phyloP scores from a whole-genome alignment of 2,797 vertebrate species.

The Anguilla pacifica region DNA sequence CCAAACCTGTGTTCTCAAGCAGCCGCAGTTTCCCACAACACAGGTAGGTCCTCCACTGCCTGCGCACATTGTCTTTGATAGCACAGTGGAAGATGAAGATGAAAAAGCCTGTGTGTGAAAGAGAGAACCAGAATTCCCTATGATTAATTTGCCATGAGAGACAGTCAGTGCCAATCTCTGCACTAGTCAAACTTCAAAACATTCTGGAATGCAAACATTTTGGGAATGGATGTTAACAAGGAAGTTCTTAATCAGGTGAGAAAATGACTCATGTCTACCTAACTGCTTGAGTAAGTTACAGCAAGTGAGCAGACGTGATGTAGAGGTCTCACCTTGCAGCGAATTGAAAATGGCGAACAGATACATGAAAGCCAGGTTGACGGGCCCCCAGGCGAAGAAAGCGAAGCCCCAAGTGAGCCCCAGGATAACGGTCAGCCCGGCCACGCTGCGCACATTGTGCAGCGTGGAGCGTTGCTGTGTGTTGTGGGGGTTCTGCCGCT shows the following conservation, averaged over 20 bases:
- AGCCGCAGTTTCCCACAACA: slow-evolving; percentile 89
- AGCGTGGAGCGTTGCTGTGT: slow-evolving; percentile 76
- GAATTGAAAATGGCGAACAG: slow-evolving; percentile 95
- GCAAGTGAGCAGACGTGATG: neutral
- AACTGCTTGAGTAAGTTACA: neutral
- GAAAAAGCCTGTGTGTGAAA: slow-evolving; percentile 82
- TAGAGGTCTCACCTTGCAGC: slow-evolving; percentile 81
- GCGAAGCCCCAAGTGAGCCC: slow-evolving; percentile 98
- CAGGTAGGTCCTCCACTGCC: slow-evolving; percentile 89
- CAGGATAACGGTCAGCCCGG: slow-evolving; percentile 86
- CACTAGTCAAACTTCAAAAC: neutral
- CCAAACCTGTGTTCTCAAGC: slow-evolving; percentile 88
- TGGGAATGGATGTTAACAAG: neutral
- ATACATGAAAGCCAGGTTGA: slow-evolving; percentile 89
- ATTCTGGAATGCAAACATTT: neutral
- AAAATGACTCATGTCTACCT: neutral
- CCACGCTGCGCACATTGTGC: slow-evolving; percentile 82
- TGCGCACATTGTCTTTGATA: slow-evolving; percentile 89
- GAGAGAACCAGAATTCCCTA: neutral
- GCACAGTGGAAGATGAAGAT: slow-evolving; percentile 95
- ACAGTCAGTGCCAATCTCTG: neutral
- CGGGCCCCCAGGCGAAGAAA: slow-evolving; percentile 91
- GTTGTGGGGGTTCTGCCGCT: slow-evolving; percentile 89
- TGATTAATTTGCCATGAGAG: neutral
- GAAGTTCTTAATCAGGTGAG: neutral